Evolutionary conservation across 2,888 invertebrate genomes (phyloP).

Genomic region (Melinopterus prodromus): DNA sequence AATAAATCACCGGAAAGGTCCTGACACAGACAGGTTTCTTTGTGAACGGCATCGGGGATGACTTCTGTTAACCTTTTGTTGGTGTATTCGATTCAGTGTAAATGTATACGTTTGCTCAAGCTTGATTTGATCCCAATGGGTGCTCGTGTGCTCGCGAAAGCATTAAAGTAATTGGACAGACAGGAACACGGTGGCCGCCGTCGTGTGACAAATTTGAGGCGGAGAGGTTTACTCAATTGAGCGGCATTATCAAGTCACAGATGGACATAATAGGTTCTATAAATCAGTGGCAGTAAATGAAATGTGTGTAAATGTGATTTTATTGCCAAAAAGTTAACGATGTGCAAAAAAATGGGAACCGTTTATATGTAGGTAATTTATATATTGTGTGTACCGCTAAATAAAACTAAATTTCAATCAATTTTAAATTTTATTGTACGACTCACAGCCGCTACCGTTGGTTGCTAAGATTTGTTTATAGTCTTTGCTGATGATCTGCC

Average conservation of each 20-base stretch:
- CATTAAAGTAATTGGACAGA: constrained; percentile 4
- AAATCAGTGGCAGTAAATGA: not conserved
- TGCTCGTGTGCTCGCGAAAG: not conserved
- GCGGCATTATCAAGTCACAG: not conserved
- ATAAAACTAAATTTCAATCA: no score
- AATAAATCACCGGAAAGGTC: constrained; percentile 40
- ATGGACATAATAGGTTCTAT: not conserved
- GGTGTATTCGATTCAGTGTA: constrained; percentile 14
- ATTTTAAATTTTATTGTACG: no score
- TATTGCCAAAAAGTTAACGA: not conserved
- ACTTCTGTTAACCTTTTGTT: constrained; percentile 25
- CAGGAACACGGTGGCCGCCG: not conserved
- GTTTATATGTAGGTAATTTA: no score
- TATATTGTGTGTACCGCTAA: no score
- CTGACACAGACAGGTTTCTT: constrained; percentile 19
- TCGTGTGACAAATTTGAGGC: not conserved
- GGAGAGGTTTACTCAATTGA: constrained; percentile 4
- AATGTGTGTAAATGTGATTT: not conserved
- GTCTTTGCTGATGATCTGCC: no score
- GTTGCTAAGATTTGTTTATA: no score
- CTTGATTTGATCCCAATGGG: constrained; percentile 19
- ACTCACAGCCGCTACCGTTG: no score
- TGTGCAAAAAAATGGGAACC: not conserved
- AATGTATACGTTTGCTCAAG: constrained; percentile 17
- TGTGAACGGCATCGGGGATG: constrained; percentile 20